Evolutionary conservation across 2,113 vertebrate genomes (phyloP).

Genomic region (Taxidea taxus): DNA sequence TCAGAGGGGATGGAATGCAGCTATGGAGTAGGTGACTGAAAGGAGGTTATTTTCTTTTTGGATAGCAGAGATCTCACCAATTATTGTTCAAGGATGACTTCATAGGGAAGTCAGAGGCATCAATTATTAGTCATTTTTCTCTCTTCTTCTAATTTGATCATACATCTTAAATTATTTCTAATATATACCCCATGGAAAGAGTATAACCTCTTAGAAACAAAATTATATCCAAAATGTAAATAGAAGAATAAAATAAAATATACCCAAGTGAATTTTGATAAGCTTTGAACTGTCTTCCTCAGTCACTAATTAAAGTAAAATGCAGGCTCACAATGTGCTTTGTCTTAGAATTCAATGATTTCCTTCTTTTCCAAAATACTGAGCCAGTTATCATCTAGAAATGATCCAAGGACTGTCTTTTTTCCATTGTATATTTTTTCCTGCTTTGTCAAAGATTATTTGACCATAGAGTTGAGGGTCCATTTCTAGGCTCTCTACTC

Average conservation of each 20-base stretch:
- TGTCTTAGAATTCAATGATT: background rate
- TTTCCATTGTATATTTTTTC: no score
- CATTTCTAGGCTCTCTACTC: no score
- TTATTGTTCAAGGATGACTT: background rate
- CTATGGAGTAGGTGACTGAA: background rate
- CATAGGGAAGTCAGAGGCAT: background rate
- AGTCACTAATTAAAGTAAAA: background rate
- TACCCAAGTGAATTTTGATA: background rate
- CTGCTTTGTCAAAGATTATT: no score
- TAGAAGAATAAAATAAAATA: background rate
- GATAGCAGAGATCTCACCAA: background rate
- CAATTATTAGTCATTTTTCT: background rate
- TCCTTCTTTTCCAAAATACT: background rate
- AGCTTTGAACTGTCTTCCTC: background rate
- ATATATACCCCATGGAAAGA: background rate
- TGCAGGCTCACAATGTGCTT: background rate
- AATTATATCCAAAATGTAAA: background rate
- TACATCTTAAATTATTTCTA: background rate
- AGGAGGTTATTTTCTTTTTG: background rate
- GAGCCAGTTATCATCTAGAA: background rate
- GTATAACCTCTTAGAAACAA: background rate
- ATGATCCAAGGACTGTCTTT: background rate
- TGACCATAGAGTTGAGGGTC: no score
- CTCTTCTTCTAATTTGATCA: background rate
- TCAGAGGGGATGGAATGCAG: background rate